Percentiles rank a stretch among this genome's conserved stretches.
These are phyloP conservation scores for Poecilia latipinna DNA, from an alignment of 2,113 vertebrate species.

Conservation along the genomic window DNA sequence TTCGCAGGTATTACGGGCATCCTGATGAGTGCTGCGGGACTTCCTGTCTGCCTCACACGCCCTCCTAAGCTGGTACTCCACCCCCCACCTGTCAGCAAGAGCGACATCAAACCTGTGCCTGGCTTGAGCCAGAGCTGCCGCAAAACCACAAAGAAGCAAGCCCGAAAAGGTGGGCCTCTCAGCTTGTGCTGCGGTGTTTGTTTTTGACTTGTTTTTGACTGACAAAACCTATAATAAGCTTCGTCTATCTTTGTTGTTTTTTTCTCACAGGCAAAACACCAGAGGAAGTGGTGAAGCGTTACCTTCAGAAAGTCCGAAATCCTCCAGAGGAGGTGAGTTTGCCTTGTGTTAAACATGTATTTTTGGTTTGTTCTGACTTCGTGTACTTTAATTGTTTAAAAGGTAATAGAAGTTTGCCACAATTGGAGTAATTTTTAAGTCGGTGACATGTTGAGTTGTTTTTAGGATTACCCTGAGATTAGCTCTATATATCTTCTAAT, in stretches of 20 bases:
- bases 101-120: constrained; percentile 92
- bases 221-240: not conserved
- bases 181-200: not conserved
- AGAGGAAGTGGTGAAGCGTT: constrained; percentile 93
- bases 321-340: constrained; percentile 90
- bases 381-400: not conserved
- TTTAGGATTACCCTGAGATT: too few species aligned
- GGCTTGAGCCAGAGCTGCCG: constrained; percentile 93
- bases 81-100: constrained; percentile 94
- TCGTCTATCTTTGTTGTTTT: not conserved
- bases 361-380: not conserved
- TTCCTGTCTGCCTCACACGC: constrained; percentile 92
- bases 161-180: constrained; percentile 86
- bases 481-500: too few species aligned
- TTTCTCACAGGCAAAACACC: constrained; percentile 86
- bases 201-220: not conserved
- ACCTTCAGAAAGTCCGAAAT: constrained; percentile 94
- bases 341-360: not conserved
- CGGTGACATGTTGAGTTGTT: too few species aligned
- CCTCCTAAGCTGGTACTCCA: constrained; percentile 94
- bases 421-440: too few species aligned
- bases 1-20: constrained; percentile 91
- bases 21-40: constrained; percentile 92
- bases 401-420: too few species aligned
- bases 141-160: constrained; percentile 95